A percentile compares a stretch with the other conserved stretches of the same genome.
phyloP scores from a whole-genome alignment of 64 coral and sea anemone genomes.

The Actinia tenebrosa region DNA sequence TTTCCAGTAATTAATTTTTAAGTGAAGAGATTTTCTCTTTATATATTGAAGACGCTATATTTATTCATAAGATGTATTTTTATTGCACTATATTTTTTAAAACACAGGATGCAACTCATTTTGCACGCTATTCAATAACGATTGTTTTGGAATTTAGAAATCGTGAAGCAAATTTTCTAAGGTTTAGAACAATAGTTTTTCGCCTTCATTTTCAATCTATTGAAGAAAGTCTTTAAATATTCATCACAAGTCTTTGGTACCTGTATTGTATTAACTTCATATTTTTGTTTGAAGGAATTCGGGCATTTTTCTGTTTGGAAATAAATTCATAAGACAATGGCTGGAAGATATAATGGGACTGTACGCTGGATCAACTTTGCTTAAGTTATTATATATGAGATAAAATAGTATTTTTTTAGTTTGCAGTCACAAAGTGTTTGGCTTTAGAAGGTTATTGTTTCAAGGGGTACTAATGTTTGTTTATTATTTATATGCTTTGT shows the following conservation, averaged over 20 bases:
- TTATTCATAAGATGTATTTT: background rate
- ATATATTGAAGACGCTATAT: background rate
- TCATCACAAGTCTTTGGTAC: background rate
- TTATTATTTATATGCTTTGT: background rate
- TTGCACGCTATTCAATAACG: background rate
- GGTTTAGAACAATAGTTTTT: background rate
- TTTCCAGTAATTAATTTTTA: constrained; percentile 7
- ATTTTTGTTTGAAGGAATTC: background rate
- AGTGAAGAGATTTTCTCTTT: background rate
- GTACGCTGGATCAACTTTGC: background rate
- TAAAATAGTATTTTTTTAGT: background rate
- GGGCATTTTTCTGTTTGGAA: background rate
- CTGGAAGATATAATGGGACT: background rate
- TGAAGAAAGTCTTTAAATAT: constrained; percentile 16
- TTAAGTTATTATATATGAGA: background rate
- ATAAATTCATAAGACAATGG: background rate
- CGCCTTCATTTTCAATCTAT: background rate
- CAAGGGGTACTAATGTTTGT: background rate
- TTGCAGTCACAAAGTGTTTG: background rate
- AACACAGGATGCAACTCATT: background rate
- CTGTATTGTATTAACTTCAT: background rate
- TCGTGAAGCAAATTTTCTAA: background rate
- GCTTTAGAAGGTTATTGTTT: background rate
- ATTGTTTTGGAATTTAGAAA: background rate
- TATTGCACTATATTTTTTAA: background rate